Evolutionary conservation across 2,113 vertebrate species (phyloP), one percentile per base, ranked within the genome.

Genomic region (Gymnocephalus cernua): DNA sequence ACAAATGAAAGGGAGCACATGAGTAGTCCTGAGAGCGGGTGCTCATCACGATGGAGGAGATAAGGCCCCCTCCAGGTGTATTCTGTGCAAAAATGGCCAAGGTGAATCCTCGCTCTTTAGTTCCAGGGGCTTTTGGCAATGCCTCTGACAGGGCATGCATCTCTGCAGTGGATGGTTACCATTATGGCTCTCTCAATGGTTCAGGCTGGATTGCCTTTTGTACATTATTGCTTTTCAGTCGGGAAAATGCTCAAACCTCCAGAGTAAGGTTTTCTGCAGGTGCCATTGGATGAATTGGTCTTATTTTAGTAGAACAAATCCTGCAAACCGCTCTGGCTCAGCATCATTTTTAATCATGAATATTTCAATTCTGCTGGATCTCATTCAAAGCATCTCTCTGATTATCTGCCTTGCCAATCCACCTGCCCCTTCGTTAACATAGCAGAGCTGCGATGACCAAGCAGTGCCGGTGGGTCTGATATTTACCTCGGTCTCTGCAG

Each of bases 11-110:
- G 68, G 78, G 66, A 80, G 68, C 73, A 64, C 53, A 54, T 51
- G 48, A 82, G 72, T 68, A 44, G 47, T 74, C 75, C 47, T 50
- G 69, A 13, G 18, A n/a, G 27, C 27, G 61, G 63, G 53, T 41
- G 57, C 54, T 84, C 73, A 65, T 84, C 64, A 27, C 74, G 79
- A 87, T 76, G 69, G 45, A 79, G 32, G 72, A 38, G 66, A 79
- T 80, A 77, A 84, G 74, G 41, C 57, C 80, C 74, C 80, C 85
- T 83, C 9, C 58, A 86, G 79, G 75, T 79, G 62, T 61, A 78
- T 54, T 78, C 57, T 44, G 65, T 66, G 77, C 76, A 75, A 73
- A 80, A 78, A 87, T 84, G 85, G 75, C 47, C 7, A 15, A 65
- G 77, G 84, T 79, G 67, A 75, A 58, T 67, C 48, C 58, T 82